These are phyloP conservation scores for Corvus cornix DNA, from an alignment of 2,113 vertebrate species.

Conservation along the genomic window DNA sequence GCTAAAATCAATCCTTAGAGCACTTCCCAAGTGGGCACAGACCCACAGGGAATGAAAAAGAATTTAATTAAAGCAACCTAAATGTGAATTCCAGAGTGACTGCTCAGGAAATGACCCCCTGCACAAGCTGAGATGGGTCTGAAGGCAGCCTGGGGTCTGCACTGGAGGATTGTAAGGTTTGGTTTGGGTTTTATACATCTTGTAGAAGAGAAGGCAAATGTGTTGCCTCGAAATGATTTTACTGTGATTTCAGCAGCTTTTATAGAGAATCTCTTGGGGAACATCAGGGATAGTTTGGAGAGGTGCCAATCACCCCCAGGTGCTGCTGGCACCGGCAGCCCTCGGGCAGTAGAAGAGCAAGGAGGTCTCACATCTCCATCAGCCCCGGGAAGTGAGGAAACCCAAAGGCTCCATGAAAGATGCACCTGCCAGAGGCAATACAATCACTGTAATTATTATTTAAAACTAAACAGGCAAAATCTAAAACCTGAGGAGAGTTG, in stretches of 20 bases:
- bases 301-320: neutral
- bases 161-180: neutral
- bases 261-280: neutral
- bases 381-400: neutral
- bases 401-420: neutral
- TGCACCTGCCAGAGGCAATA: neutral
- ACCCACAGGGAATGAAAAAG: neutral
- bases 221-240: neutral
- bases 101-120: neutral
- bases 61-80: neutral
- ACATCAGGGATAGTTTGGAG: neutral
- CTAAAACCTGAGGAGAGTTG: neutral
- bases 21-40: neutral
- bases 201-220: neutral
- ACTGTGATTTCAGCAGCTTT: neutral
- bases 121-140: neutral
- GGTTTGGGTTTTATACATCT: neutral
- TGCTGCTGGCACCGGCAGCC: neutral
- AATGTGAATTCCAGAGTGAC: neutral
- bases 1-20: neutral
- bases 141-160: neutral
- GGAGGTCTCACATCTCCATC: neutral
- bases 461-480: neutral
- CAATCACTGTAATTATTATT: neutral
- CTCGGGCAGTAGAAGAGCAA: neutral